phyloP scores from a whole-genome alignment of 2,113 vertebrate genomes.

The Sakesphorus luctuosus region DNA sequence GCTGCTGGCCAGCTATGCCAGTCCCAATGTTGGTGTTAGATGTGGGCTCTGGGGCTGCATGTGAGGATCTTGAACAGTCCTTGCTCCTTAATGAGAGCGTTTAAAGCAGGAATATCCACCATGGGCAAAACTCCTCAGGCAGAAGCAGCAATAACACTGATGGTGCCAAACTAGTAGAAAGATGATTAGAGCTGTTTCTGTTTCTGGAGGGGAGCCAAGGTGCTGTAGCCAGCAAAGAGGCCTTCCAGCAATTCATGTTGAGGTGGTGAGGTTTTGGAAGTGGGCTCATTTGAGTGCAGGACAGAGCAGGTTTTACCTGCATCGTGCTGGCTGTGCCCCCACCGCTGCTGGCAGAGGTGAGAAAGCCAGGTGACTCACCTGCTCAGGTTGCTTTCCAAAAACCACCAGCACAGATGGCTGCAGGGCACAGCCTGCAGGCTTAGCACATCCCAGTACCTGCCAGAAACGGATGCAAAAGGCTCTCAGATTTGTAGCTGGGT shows the following conservation, averaged over 20 bases:
- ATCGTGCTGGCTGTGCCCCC: neutral
- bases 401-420: neutral
- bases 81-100: neutral
- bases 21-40: neutral
- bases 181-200: conserved; percentile 40
- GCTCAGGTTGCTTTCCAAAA: neutral
- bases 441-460: neutral
- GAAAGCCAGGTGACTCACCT: neutral
- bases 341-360: neutral
- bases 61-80: conserved; percentile 1
- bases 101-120: conserved; percentile 36
- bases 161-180: conserved; percentile 49
- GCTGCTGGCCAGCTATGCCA: neutral
- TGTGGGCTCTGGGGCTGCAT: neutral
- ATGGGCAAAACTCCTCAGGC: neutral
- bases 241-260: neutral
- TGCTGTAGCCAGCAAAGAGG: conserved; percentile 13
- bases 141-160: conserved; percentile 39
- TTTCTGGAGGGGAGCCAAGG: conserved; percentile 41
- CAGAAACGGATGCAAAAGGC: accelerated
- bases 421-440: neutral
- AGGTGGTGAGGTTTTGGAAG: neutral
- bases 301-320: conserved; percentile 2
- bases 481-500: neutral
- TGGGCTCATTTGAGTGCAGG: neutral